phyloP scores from a whole-genome alignment of 2,113 vertebrate genomes.

The Cephalopterus ornatus region DNA sequence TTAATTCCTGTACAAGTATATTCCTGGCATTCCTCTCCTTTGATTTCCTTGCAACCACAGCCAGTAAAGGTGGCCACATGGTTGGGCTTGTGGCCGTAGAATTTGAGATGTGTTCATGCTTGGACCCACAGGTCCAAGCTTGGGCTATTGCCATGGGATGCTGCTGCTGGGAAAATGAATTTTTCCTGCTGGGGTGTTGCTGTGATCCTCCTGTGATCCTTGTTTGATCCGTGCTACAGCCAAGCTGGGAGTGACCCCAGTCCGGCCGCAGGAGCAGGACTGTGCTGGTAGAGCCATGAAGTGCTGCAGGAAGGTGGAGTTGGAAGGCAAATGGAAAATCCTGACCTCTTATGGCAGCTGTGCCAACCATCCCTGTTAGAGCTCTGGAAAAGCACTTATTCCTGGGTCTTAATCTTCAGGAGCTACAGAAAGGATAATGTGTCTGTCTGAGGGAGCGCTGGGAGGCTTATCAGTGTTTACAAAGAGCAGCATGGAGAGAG shows the following conservation, averaged over 20 bases:
- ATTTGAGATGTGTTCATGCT: fast-evolving
- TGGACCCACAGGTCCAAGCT: not conserved
- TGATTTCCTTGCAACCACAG: not conserved
- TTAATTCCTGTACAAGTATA: not conserved
- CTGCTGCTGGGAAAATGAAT: fast-evolving
- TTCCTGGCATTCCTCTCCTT: not conserved
- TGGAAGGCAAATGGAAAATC: not conserved
- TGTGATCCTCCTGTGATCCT: not conserved
- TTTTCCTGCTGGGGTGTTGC: not conserved
- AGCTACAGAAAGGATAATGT: not conserved
- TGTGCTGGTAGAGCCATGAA: fast-evolving
- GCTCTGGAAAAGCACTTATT: not conserved
- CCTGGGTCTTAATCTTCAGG: not conserved
- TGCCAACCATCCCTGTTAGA: not conserved
- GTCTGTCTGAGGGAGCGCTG: fast-evolving
- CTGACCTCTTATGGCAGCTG: not conserved
- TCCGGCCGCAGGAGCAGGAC: not conserved
- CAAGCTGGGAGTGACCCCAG: not conserved
- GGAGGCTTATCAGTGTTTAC: not conserved
- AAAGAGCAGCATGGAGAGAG: not conserved
- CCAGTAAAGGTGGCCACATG: fast-evolving
- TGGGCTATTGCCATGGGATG: not conserved
- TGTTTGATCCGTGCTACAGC: not conserved
- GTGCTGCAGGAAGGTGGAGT: not conserved
- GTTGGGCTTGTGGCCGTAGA: not conserved